Evolutionary conservation across 2,113 vertebrate genomes (phyloP).

Genomic region (Otis tarda): DNA sequence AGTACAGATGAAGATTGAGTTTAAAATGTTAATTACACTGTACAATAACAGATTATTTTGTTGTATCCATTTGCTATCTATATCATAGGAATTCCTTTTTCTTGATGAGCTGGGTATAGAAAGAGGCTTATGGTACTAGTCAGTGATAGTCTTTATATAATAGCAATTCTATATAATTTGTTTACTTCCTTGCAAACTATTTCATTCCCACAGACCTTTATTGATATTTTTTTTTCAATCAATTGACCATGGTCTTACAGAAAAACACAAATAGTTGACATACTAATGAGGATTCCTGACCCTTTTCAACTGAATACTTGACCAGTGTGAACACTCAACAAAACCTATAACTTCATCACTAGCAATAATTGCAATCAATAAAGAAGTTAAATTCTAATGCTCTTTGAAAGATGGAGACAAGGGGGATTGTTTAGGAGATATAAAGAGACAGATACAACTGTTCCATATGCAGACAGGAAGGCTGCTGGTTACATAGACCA

Average conservation of each 20-base stretch:
- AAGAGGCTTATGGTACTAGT: neutral
- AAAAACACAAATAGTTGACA: neutral
- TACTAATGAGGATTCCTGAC: slow-evolving; percentile 15
- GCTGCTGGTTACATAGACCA: neutral
- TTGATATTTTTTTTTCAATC: slow-evolving; percentile 37
- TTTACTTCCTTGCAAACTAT: neutral
- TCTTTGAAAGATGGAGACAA: neutral
- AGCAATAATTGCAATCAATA: slow-evolving; percentile 25
- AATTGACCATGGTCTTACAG: neutral
- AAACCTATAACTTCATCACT: neutral
- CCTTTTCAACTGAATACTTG: slow-evolving; percentile 11
- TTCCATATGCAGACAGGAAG: neutral
- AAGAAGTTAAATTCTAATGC: neutral
- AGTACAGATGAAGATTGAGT: accelerated
- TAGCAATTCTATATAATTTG: neutral
- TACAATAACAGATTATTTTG: neutral
- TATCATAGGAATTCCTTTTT: neutral
- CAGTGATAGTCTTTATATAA: neutral
- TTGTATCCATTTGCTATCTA: neutral
- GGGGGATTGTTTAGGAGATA: neutral
- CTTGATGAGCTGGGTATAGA: neutral
- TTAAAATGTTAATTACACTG: neutral
- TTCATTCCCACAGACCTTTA: neutral
- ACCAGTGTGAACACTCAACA: neutral
- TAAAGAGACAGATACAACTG: neutral